Conservation (phyloP, 2,113 vertebrate genomes). For the Gambusia holbrooki region DNA sequence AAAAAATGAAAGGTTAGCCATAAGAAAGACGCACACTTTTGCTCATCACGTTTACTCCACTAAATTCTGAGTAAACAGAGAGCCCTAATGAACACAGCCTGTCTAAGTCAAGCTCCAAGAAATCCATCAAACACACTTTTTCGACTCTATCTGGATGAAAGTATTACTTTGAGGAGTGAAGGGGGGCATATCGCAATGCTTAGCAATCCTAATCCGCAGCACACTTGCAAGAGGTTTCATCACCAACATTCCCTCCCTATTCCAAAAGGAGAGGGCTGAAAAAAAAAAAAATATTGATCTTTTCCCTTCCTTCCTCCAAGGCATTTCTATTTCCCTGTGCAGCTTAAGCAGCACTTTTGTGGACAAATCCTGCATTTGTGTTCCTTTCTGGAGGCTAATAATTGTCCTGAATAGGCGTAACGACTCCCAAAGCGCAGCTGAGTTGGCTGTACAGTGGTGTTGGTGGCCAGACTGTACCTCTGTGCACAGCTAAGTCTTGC, state of each 20-base stretch:
- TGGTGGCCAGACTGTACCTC: conserved; percentile 54
- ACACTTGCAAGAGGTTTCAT: conserved; percentile 81
- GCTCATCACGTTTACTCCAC: conserved; percentile 44
- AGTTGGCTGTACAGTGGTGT: conserved; percentile 61
- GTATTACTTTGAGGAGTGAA: conserved; percentile 67
- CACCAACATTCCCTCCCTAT: conserved; percentile 71
- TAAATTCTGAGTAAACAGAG: conserved; percentile 60
- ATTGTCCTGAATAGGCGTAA: conserved; percentile 76
- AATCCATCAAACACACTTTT: conserved; percentile 70
- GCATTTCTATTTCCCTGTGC: conserved; percentile 74
- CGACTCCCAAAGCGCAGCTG: conserved; percentile 61
- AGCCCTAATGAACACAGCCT: conserved; percentile 59
- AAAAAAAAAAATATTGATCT: conserved; percentile 66
- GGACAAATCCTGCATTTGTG: conserved; percentile 73
- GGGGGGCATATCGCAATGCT: conserved; percentile 72
- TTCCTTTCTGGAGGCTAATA: conserved; percentile 76
- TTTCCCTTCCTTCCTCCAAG: conserved; percentile 64
- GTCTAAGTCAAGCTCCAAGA: conserved; percentile 58
- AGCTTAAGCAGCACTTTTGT: conserved; percentile 79
- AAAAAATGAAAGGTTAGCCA: conserved; percentile 42
- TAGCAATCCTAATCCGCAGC: conserved; percentile 76
- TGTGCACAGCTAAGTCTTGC: conserved; percentile 70
- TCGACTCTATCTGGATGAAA: conserved; percentile 63
- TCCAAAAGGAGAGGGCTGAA: conserved; percentile 52
- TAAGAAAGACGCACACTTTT: conserved; percentile 3